Evolutionary conservation across 2,888 invertebrate genomes (phyloP).

Genomic region (Erynnis tages): DNA sequence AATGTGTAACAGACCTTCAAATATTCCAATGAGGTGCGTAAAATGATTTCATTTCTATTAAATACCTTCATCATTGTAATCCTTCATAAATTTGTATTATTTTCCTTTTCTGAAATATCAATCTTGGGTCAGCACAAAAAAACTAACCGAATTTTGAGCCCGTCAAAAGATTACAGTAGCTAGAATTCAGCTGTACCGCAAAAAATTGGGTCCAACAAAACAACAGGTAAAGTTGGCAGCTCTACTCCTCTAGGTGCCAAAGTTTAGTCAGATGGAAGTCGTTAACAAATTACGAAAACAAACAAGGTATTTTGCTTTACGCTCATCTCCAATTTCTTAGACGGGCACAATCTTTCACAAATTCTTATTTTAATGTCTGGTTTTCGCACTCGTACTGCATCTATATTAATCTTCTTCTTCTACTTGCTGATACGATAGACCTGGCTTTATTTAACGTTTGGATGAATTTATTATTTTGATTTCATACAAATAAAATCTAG

Average conservation of each 20-base stretch:
- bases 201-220: conserved; percentile 29
- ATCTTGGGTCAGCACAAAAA: conserved; percentile 1
- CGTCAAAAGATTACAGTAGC: conserved; percentile 13
- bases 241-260: not conserved
- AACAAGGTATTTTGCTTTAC: not conserved
- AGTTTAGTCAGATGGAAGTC: not conserved
- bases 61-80: not conserved
- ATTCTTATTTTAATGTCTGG: too few species aligned
- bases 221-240: conserved; percentile 8
- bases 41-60: too few species aligned
- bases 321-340: too few species aligned
- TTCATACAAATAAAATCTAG: too few species aligned
- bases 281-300: not conserved
- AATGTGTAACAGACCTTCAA: too few species aligned
- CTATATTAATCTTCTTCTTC: too few species aligned
- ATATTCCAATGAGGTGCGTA: too few species aligned
- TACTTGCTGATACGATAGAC: too few species aligned
- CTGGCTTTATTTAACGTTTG: too few species aligned
- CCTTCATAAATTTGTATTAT: not conserved
- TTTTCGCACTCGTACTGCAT: too few species aligned
- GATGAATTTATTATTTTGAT: too few species aligned
- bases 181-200: conserved; percentile 1
- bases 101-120: not conserved
- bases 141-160: conserved; percentile 11
- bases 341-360: too few species aligned